Base-by-base conservation (phyloP, 2,113 vertebrate genomes). In the Leuciscus idus region DNA sequence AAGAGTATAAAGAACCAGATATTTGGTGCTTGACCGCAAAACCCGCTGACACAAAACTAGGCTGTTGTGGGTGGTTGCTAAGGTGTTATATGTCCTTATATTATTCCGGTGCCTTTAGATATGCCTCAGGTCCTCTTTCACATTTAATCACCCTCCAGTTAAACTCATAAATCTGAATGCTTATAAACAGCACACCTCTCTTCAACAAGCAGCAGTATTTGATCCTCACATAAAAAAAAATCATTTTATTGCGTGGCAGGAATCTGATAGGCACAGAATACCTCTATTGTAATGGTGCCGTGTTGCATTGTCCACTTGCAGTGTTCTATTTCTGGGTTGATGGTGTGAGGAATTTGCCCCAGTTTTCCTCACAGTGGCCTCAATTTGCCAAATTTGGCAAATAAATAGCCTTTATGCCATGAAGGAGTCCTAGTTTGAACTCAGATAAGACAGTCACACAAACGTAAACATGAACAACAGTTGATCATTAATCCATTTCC, bases 301-400 rank as follows among this genome's bases (percentile, higher is more conserved):
- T 39, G 26, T 88, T 92, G 90, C 90, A 90, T 92, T 91, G 92
- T 93, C 92, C 93, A 94, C 93, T 93, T 95, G 94, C 90, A 92
- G 92, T 91, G 92, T 86, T 91, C 87, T 30, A 88, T 90, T 94
- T 93, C 93, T 92, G 92, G 91, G 92, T 91, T 94, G 70, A 28
- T 78, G 92, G 91, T 93, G 92, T 93, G 93, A 94, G 93, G 93
- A 93, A 94, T 93, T 93, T 92, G 94, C 92, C 95, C 95, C 94
- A 94, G 91, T 95, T 95, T 93, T 94, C 91, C 90, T 87, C 93
- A 89, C 85, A 87, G 91, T 93, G 93, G 89, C 94, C 93, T 95
- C 91, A 95, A 95, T 94, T 92, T 92, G 92, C 89, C 87, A 88
- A 86, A 91, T 89, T 89, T 91, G 91, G 91, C 93, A 91, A 88